Conservation (phyloP, 2,797 vertebrate species). For the Spondyliosoma cantharus region DNA sequence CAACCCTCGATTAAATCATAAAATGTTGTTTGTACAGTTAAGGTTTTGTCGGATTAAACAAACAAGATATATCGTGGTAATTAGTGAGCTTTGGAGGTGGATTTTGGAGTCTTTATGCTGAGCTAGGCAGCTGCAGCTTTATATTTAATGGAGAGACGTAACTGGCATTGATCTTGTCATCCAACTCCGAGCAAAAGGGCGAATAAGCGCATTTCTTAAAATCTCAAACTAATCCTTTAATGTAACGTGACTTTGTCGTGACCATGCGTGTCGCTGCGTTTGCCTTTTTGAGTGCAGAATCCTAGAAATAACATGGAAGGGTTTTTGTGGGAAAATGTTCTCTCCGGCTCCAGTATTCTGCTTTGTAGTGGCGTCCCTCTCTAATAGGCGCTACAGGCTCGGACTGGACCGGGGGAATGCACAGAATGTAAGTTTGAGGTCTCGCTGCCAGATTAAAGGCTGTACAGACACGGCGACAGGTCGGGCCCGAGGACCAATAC, state of each 20-base stretch:
- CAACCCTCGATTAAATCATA: neutral
- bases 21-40: neutral
- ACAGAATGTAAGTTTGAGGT: constrained; percentile 57
- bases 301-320: neutral
- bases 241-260: neutral
- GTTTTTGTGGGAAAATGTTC: constrained; percentile 11
- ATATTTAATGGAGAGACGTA: constrained; percentile 7
- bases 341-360: neutral
- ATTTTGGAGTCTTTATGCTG: neutral
- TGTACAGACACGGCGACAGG: constrained; percentile 16
- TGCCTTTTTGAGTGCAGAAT: neutral
- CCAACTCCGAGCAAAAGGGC: neutral
- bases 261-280: neutral
- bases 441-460: constrained; percentile 48
- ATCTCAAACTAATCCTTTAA: constrained; percentile 15
- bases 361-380: constrained; percentile 3
- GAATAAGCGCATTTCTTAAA: constrained; percentile 2
- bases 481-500: constrained; percentile 46
- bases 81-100: constrained; percentile 1
- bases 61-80: neutral
- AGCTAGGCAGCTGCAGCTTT: neutral
- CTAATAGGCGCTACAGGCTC: constrained; percentile 49
- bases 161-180: constrained; percentile 9
- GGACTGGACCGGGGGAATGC: constrained; percentile 70
- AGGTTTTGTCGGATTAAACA: constrained; percentile 10